Base-by-base conservation (phyloP, 2,113 vertebrate genomes). In the Puffinus mauretanicus region DNA sequence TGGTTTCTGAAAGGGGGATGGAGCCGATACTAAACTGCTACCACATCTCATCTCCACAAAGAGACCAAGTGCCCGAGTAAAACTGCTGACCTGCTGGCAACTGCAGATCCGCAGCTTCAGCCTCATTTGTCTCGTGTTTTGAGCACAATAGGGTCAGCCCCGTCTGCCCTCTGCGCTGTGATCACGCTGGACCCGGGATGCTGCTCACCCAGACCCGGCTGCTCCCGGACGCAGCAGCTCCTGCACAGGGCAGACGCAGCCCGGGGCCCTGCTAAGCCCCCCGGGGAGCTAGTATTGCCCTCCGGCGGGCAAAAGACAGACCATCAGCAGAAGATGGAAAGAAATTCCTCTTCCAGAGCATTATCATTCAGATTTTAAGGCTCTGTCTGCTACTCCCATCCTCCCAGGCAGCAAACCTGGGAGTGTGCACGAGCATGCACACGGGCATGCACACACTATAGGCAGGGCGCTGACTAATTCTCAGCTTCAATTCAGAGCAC, bases 71-170 rank as follows among this genome's bases (percentile, higher is more conserved):
- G 66, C 24, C 86, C 8, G 0, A 58, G 32, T 30, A 55, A 82
- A 97, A 94, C 62, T 90, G 93, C 97, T 96, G 93, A 97, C 86
- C 93, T 17, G 66, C 78, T 93, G 91, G 88, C 77, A 93, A 76
- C 38, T 6, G 27, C 80, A 38, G 69, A 94, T 82, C 66, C 58
- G 91, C 83, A 61, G 91, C 88, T 89, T 95, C 84, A 95, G 91
- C 86, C 88, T 91, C 86, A 79, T 95, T 93, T 95, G 86, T n/a
- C 65, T 75, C 36, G 3, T 89, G 86, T 67, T 95, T 44, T 20
- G 70, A 94, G 84, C 83, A 97, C 86, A 96, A 94, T 38, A 18
- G 83, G 84, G 73, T 46, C 86, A 82, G 77, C 22, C 9, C 46
- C 5, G 80, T 9, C 27, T 61, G 26, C 24, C n/a, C 44, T 14